Evolutionary conservation across 2,797 vertebrate species (phyloP), one percentile per base, ranked within the genome.

Genomic region (Morus bassanus): DNA sequence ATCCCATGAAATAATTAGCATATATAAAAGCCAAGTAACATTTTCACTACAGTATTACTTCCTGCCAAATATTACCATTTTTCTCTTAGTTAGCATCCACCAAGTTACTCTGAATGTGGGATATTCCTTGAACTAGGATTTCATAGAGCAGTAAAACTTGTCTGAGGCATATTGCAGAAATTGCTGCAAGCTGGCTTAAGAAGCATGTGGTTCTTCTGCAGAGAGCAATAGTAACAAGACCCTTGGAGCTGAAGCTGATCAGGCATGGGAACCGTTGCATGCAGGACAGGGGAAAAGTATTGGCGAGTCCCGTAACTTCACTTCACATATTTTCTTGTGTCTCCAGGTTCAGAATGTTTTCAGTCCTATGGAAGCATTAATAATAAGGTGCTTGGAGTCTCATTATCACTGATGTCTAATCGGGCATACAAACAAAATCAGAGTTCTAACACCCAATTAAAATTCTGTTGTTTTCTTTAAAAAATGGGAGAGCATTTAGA

Each of bases 231-330:
- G 70, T 13, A 27, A n/a, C 63, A 28, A 35, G 73, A 13, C 33
- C 3, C 37, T 35, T 25, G 53, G 67, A 51, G 54, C 43, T 22
- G 72, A 8, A 53, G 72, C 65, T 39, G 27, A 4, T 23, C 22
- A 31, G 48, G 11, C 0, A 0, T 5, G 48, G 53, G 57, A 18
- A 15, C 23, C 18, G 56, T 18, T 46, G 35, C 0, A 0, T n/a
- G 65, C 37, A 14, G 25, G 39, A 51, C 14, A 35, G 28, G 35
- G 24, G 46, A 35, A 13, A 19, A 10, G 23, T 39, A 8, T 51
- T 50, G 74, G 24, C 43, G 37, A 41, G 27, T n/a, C 59, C 39
- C 0, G 0, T 3, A 15, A 21, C 64, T 37, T 54, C 33, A 16
- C 13, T 51, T 27, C 15, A 6, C 28, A 2, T 31, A 6, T 59